These are phyloP conservation scores for Yponomeuta cagnagella DNA, from an alignment of 2,888 invertebrate species.

Conservation along the genomic window DNA sequence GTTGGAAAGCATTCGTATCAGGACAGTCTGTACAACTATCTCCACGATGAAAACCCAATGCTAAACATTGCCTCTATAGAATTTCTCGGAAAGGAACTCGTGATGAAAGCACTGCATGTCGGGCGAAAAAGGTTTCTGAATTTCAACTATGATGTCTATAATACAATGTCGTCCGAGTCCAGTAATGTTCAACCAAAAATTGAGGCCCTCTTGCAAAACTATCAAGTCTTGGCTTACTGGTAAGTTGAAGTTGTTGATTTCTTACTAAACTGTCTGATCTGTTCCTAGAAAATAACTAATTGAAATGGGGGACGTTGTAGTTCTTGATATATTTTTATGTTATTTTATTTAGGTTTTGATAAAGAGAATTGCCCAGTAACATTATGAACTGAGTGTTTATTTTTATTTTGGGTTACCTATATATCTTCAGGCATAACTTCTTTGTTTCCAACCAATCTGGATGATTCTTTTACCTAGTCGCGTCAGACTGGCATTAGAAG, in stretches of 20 bases:
- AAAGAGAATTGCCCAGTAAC: no score
- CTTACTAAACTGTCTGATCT: no score
- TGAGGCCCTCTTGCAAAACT: slow-evolving; percentile 51
- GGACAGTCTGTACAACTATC: slow-evolving; percentile 58
- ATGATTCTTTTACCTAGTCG: no score
- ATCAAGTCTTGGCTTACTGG: slow-evolving; percentile 55
- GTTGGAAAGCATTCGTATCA: slow-evolving; percentile 47
- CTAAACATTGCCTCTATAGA: slow-evolving; percentile 24
- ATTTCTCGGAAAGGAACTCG: slow-evolving; percentile 36
- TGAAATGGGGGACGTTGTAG: neutral
- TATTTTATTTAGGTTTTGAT: no score
- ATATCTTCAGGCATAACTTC: no score
- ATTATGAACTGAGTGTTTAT: no score
- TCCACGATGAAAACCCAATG: slow-evolving; percentile 35
- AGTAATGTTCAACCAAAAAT: slow-evolving; percentile 43
- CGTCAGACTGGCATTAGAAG: no score
- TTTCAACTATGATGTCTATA: slow-evolving; percentile 51
- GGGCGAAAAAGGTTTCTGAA: slow-evolving; percentile 44
- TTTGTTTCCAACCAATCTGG: no score
- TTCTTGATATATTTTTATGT: no score
- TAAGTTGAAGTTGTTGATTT: slow-evolving; percentile 20
- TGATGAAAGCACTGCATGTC: slow-evolving; percentile 56
- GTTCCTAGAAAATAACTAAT: neutral
- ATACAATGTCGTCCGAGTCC: slow-evolving; percentile 46
- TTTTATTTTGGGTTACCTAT: no score